Evolutionary conservation across 37 sponge, comb jelly and placozoan genomes (phyloP).

Genomic region (Lycopodina hypogea): DNA sequence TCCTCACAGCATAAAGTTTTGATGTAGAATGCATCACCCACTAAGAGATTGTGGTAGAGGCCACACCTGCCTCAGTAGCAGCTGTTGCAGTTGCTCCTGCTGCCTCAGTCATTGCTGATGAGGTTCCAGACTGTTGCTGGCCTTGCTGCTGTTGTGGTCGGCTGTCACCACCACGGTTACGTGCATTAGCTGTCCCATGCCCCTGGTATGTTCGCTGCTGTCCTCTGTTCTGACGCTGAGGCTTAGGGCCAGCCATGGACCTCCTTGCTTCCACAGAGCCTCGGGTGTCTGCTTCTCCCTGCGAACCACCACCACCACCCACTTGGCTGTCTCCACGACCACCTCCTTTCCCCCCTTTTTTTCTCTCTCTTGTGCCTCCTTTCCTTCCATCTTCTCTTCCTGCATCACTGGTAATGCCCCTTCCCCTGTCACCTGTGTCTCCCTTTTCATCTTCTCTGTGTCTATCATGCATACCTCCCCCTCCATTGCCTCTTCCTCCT

Average conservation of each 20-base stretch:
- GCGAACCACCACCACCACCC: not conserved
- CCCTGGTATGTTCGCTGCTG: not conserved
- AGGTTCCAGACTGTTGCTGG: too few relatives aligned
- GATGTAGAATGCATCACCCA: too few relatives aligned
- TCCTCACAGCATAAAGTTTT: too few relatives aligned
- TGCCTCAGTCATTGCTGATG: too few relatives aligned
- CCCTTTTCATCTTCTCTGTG: not conserved
- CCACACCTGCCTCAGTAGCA: not conserved
- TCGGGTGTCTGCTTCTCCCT: too few relatives aligned
- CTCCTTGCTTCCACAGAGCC: too few relatives aligned
- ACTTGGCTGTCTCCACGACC: not conserved
- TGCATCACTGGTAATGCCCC: not conserved
- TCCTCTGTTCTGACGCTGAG: constrained; percentile 13
- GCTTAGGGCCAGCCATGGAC: not conserved
- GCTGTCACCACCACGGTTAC: not conserved
- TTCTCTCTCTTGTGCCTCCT: not conserved
- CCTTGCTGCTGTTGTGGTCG: not conserved
- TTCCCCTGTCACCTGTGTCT: too few relatives aligned
- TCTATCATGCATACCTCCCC: constrained; percentile 21
- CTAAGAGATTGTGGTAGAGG: not conserved
- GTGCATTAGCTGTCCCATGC: not conserved
- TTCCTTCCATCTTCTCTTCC: not conserved
- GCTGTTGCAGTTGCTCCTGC: not conserved
- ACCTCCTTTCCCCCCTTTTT: constrained; percentile 8
- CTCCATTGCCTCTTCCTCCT: constrained; percentile 23